Percentiles rank a stretch among this genome's conserved stretches.
These are phyloP conservation scores for Jacana jacana DNA, from an alignment of 2,113 vertebrate genomes.

Conservation along the genomic window DNA sequence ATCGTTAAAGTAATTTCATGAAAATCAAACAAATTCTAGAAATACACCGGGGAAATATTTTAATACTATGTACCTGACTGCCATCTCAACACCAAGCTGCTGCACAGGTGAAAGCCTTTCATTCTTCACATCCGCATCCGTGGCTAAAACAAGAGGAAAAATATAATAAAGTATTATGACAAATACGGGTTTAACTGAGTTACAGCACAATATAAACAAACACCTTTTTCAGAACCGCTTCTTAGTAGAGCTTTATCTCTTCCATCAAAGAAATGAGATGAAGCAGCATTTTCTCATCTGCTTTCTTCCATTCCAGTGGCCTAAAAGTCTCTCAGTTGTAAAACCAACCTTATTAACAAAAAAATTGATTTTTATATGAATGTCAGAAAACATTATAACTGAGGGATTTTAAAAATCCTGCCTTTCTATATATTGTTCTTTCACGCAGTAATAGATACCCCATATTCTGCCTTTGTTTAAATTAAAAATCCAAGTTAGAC, in stretches of 20 bases:
- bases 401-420: not conserved
- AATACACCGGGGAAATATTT: constrained; percentile 17
- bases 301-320: not conserved
- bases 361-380: not conserved
- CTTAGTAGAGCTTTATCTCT: not conserved
- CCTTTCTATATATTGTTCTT: not conserved
- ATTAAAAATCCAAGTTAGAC: not conserved
- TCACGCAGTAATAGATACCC: not conserved
- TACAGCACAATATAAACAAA: not conserved
- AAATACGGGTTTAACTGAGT: constrained; percentile 46
- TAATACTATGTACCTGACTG: constrained; percentile 75
- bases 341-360: not conserved
- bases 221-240: not conserved
- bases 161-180: constrained; percentile 10
- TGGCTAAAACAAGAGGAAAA: constrained; percentile 64
- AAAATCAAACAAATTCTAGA: constrained; percentile 48
- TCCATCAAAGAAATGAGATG: not conserved
- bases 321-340: not conserved
- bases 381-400: not conserved
- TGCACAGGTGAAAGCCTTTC: constrained; percentile 77
- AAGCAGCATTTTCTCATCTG: not conserved
- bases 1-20: constrained; percentile 19
- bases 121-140: constrained; percentile 60
- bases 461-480: not conserved
- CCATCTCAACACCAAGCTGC: constrained; percentile 80